A percentile compares a stretch with the other conserved stretches of the same genome.
Evolutionary conservation across 2,888 invertebrate genomes (phyloP).

Genomic region (Mycalesis mineus): DNA sequence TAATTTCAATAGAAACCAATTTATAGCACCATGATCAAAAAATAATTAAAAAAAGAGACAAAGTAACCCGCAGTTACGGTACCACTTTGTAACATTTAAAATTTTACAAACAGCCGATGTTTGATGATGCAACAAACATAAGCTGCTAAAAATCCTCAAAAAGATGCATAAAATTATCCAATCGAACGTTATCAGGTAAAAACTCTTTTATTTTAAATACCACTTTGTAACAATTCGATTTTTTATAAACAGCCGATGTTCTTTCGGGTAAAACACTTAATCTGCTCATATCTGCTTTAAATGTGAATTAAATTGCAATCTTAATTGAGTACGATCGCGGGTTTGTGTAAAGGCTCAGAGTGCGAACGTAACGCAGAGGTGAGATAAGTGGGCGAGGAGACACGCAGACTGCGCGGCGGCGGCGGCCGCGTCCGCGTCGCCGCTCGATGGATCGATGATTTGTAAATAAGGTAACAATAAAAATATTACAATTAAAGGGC

Average conservation of each 20-base stretch:
- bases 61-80: too few species aligned
- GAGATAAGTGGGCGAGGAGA: constrained; percentile 37
- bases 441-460: constrained; percentile 30
- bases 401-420: constrained; percentile 47
- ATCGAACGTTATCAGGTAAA: neutral
- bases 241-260: neutral
- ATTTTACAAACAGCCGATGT: too few species aligned
- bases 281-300: neutral
- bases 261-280: neutral
- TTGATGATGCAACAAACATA: too few species aligned
- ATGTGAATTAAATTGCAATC: constrained; percentile 4
- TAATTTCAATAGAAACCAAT: too few species aligned
- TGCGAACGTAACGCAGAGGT: constrained; percentile 27
- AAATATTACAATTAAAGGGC: too few species aligned
- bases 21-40: too few species aligned
- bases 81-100: too few species aligned
- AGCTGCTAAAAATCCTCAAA: neutral
- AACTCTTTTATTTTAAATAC: neutral
- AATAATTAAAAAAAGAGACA: too few species aligned
- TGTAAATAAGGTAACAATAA: constrained; percentile 14
- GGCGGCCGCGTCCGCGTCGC: constrained; percentile 28
- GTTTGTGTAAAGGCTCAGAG: constrained; percentile 17
- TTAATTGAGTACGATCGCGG: neutral
- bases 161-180: neutral
- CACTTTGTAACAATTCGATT: constrained; percentile 1